Percentiles rank a stretch among this genome's conserved stretches.
Conservation (phyloP, 2,888 invertebrate species). For the Coleophora deauratella region DNA sequence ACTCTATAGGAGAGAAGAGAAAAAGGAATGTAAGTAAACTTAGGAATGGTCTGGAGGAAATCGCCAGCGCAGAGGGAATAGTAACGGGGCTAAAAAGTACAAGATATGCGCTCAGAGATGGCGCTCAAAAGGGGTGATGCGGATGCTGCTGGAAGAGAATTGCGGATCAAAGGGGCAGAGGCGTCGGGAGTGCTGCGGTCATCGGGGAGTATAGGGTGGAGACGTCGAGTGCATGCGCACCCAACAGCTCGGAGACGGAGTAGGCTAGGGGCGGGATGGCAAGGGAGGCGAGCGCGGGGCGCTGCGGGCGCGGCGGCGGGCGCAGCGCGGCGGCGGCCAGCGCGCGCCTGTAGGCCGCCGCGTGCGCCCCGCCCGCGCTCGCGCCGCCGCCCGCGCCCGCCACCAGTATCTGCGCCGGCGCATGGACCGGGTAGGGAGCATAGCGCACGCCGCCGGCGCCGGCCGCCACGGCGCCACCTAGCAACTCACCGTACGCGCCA, state of each 20-base stretch:
- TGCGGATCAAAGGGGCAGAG: conserved; percentile 69
- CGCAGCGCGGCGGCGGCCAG: conserved; percentile 61
- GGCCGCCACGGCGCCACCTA: conserved; percentile 81
- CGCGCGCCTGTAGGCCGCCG: conserved; percentile 58
- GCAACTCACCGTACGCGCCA: conserved; percentile 98
- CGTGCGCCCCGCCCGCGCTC: conserved; percentile 44
- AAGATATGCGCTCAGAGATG: conserved; percentile 3
- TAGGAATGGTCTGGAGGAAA: conserved; percentile 46
- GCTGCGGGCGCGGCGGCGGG: conserved; percentile 51
- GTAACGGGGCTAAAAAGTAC: conserved; percentile 13
- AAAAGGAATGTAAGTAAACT: conserved; percentile 53
- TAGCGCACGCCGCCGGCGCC: conserved; percentile 76
- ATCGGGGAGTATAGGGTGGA: conserved; percentile 79
- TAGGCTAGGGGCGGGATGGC: conserved; percentile 59
- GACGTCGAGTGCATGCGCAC: conserved; percentile 81
- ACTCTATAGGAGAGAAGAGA: conserved; percentile 40
- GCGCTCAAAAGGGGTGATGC: conserved; percentile 55
- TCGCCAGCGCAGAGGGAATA: conserved; percentile 33
- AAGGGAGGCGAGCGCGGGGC: conserved; percentile 53
- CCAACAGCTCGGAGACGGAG: conserved; percentile 75
- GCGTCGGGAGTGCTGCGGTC: conserved; percentile 76
- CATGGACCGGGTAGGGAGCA: conserved; percentile 76
- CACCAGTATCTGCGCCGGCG: conserved; percentile 61
- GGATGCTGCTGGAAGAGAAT: conserved; percentile 68
- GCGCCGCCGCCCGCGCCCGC: conserved; percentile 52